Base-by-base conservation (phyloP, 92 coral and sea anemone genomes). In the Parazoanthus darwini region DNA sequence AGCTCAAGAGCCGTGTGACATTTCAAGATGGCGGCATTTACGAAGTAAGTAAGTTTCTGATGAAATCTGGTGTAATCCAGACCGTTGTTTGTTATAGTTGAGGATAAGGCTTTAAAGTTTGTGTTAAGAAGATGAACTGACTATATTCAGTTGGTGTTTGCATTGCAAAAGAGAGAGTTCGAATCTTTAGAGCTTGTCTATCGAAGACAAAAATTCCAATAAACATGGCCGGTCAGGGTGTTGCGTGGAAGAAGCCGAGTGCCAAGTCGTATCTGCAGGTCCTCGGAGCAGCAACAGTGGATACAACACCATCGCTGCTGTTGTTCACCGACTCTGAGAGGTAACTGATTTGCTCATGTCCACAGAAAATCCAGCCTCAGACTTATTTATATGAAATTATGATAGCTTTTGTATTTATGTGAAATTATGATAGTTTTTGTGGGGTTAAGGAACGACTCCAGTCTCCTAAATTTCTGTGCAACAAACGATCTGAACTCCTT, bases 271-370 rank as follows among this genome's bases (percentile, higher is more conserved):
- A 93, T 71, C 83, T 97, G 22, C 99, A 97, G 88, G 93, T 95
- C 58, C 92, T 97, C 93, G 99, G 99, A 4, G 90, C 95, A 42
- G 95, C 85, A 23, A 86, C 95, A 11, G 85, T 88, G 11, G 99
- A 97, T 74, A 94, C 99, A 16, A 90, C 95, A 48, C 96, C 99
- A 33, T 97, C 99, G 38, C 71, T 97, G 38, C 85, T 92, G 85
- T 63, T 97, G 75, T 97, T 97, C 82, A 93, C 99, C 6, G 98
- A 97, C 76, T 92, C 97, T 3, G 97, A 97, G 86, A 97, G 99
- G 99, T 97, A 91, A 26, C 2, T 51, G 82, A 58, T 7, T 9
- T 70, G 8, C 9, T 48, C 11, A 10, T 48, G 11, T 48, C 11
- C 11, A 48, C 51, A 6, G 51, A 48, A 48, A 48, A 48, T 8